Evolutionary conservation across 2,888 invertebrate species (phyloP), one percentile per base, ranked within the genome.

Genomic region (Teinopalpus imperialis): DNA sequence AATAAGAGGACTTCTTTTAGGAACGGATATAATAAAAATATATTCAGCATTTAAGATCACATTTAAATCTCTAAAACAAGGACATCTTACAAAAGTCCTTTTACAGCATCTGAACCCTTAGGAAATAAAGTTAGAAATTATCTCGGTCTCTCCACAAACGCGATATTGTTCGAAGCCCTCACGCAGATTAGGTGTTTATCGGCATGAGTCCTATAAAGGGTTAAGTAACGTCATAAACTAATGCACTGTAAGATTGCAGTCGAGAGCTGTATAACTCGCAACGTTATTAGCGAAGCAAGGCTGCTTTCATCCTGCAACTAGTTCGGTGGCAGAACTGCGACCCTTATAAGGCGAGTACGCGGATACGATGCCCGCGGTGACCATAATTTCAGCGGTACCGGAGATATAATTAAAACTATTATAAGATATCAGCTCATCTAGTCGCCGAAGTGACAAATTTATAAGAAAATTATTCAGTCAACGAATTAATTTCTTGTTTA

Each of bases 261-360:
- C 39, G 48, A 41, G 43, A 46, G 45, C 44, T 41, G 52, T 52
- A 57, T 55, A 57, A 58, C 56, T 54, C 56, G 59, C 54, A 56
- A 70, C 63, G 76, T 72, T 80, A 79, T 78, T 76, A 79, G 74
- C 67, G 30, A 65, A 60, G 59, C 61, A 57, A 59, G 62, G 56
- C 69, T 59, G 74, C 80, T 80, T 81, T 83, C 79, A 71, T 74
- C 69, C 61, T 59, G 66, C 69, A 78, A 76, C 74, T 74, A 68
- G 76, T 67, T 64, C 71, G 69, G 74, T 75, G 67, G 78, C 77
- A 70, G 75, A 76, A 72, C 67, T 76, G 63, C 69, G 57, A 52
- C 32, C 75, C 79, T 65, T 80, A 77, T 75, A 81, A 54, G 75
- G 76, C 53, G 49, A 48, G 60, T 41, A 66, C 59, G 68, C 73